Evolutionary conservation across 2,888 invertebrate genomes (phyloP), one percentile per base, ranked within the genome.

Genomic region (Pomacea canaliculata): DNA sequence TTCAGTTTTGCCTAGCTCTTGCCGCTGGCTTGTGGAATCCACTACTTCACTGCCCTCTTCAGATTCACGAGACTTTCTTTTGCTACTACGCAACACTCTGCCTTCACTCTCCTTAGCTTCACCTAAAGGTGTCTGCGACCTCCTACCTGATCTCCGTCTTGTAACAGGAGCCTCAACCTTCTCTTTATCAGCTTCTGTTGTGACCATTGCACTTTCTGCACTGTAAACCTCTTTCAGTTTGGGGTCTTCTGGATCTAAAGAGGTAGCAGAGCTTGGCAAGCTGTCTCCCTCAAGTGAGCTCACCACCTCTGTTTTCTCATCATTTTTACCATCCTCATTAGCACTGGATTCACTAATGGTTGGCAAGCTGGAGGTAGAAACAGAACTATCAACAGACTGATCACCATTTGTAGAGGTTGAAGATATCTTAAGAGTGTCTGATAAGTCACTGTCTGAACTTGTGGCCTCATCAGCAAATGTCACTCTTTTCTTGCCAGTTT

Each of bases 371-470:
- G 76, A 51, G 9, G 62, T 48, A 23, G 49, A 16, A 27, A 73
- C 73, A 12, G 19, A 46, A 23, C 56, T 68, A 2, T 68, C 73
- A 19, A 66, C 13, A n/a, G 51, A 59, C n/a, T n/a, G 27, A 59
- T 76, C 76, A 3, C 70, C 76, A 65, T 76, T 71, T 12, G 73
- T 63, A 56, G 73, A 71, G 51, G 51, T 56, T n/a, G 63, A 63
- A 7, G 77, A 70, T 27, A 78, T 68, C 60, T 71, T 78, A 8
- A 70, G 70, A 16, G 76, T 70, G 81, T 85, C 78, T 71, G 81
- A 78, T 81, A 86, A 71, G 46, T 88, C 89, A 74, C 87, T 87
- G 71, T 89, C 89, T 0, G 88, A 88, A 73, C 87, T 86, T 5
- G 84, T 84, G n/a, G 83, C 83, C 27, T 85, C 86, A 68, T 87